Evolutionary conservation across 1,140 invertebrate genomes (phyloP).

Genomic region (Drosophila kurseongensis): DNA sequence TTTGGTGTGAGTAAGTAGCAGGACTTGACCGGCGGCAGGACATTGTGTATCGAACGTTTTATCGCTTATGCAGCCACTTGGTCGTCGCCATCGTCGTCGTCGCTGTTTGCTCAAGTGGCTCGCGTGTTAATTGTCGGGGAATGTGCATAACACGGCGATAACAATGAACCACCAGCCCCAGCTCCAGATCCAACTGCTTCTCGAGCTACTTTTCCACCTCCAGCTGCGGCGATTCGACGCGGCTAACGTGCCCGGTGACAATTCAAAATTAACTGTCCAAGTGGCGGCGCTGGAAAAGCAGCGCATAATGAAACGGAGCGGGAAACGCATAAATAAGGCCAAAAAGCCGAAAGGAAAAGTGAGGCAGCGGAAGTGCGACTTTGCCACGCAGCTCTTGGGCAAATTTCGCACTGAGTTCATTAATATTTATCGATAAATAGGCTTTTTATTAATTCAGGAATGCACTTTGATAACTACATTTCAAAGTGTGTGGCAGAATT

Average conservation of each 20-base stretch:
- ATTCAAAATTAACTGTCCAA: constrained; percentile 79
- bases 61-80: constrained; percentile 76
- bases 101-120: constrained; percentile 78
- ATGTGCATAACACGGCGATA: constrained; percentile 78
- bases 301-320: constrained; percentile 64
- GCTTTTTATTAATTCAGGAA: not conserved
- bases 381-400: constrained; percentile 28
- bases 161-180: constrained; percentile 50
- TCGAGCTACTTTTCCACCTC: constrained; percentile 4
- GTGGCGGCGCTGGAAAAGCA: constrained; percentile 61
- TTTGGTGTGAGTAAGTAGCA: constrained; percentile 26
- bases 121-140: constrained; percentile 81
- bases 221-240: constrained; percentile 8
- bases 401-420: constrained; percentile 11
- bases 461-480: not conserved
- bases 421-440: constrained; percentile 24
- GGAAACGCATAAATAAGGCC: constrained; percentile 40
- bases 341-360: constrained; percentile 23
- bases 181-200: not conserved
- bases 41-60: constrained; percentile 74
- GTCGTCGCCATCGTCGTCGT: constrained; percentile 43
- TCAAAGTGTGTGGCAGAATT: not conserved
- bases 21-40: constrained; percentile 40
- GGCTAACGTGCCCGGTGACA: constrained; percentile 77
- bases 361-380: constrained; percentile 32